These are phyloP conservation scores for Paramormyrops kingsleyae DNA, from an alignment of 2,113 vertebrate genomes.

Conservation along the genomic window DNA sequence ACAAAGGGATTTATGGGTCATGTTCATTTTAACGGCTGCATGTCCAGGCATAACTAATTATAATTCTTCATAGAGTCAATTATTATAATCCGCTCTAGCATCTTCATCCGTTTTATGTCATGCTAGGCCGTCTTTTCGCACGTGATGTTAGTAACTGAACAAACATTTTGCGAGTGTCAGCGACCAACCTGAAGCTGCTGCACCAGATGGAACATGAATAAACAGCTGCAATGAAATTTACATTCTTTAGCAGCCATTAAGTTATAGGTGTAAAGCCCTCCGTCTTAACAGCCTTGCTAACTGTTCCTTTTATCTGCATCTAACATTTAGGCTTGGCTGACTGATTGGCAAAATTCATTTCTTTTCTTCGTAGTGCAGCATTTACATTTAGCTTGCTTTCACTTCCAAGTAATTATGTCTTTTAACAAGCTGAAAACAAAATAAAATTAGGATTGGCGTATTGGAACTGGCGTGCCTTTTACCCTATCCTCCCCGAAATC, in stretches of 20 bases:
- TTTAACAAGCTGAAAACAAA: not conserved
- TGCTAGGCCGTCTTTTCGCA: not conserved
- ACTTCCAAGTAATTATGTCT: not conserved
- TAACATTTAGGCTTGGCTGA: not conserved
- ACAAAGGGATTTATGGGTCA: not conserved
- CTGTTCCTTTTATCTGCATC: not conserved
- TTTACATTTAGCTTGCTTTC: not conserved
- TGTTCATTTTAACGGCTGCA: not conserved
- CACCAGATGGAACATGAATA: not conserved
- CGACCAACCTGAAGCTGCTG: not conserved
- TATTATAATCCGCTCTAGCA: not conserved
- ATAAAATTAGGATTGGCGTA: not conserved
- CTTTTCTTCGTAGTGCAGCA: not conserved
- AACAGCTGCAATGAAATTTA: not conserved
- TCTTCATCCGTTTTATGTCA: not conserved
- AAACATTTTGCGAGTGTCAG: not conserved
- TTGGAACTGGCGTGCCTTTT: not conserved
- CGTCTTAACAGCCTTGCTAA: not conserved
- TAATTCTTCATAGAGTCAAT: not conserved
- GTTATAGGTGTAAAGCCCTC: not conserved
- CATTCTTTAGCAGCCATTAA: not conserved
- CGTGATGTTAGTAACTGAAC: not conserved
- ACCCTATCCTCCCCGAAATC: not conserved
- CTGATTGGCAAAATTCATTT: not conserved
- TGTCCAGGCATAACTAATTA: not conserved